phyloP scores from a whole-genome alignment of 2,113 vertebrate species.

The Paraplagusia blochii region DNA sequence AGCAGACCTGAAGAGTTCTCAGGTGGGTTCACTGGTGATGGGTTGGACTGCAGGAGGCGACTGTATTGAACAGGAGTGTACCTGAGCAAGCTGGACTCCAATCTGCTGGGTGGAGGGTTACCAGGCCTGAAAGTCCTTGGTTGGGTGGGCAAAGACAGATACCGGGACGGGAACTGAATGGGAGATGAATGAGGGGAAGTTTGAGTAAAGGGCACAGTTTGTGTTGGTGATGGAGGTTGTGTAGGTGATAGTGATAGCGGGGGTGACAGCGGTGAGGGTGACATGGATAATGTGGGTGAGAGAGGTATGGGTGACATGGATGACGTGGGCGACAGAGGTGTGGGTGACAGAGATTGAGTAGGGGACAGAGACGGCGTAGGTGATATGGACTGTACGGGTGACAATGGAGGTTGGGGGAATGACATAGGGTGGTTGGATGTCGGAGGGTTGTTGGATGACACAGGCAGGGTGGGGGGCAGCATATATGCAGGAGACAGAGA shows the following conservation, averaged over 20 bases:
- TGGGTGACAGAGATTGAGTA: neutral
- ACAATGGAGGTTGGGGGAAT: neutral
- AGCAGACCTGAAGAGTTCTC: slow-evolving; percentile 17
- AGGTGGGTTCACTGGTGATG: slow-evolving; percentile 9
- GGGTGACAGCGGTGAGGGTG: neutral
- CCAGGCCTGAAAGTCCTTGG: slow-evolving; percentile 26
- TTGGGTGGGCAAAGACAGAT: slow-evolving; percentile 23
- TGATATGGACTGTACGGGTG: neutral
- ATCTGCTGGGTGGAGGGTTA: slow-evolving; percentile 64
- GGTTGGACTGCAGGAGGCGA: slow-evolving; percentile 49
- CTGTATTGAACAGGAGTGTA: slow-evolving; percentile 74
- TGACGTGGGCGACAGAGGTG: neutral
- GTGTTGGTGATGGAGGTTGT: neutral
- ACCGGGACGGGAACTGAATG: slow-evolving; percentile 16
- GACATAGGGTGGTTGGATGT: neutral
- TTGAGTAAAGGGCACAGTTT: neutral
- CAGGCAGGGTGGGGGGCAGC: neutral
- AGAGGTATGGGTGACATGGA: neutral
- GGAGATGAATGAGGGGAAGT: slow-evolving; percentile 5
- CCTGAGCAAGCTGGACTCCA: slow-evolving; percentile 71
- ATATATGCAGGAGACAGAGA: neutral
- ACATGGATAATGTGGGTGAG: neutral
- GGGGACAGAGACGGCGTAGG: neutral
- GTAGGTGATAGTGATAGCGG: neutral
- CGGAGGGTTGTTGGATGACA: neutral